Base-by-base conservation (phyloP, 2,888 invertebrate genomes). In the Trichogramma dendrolimi region DNA sequence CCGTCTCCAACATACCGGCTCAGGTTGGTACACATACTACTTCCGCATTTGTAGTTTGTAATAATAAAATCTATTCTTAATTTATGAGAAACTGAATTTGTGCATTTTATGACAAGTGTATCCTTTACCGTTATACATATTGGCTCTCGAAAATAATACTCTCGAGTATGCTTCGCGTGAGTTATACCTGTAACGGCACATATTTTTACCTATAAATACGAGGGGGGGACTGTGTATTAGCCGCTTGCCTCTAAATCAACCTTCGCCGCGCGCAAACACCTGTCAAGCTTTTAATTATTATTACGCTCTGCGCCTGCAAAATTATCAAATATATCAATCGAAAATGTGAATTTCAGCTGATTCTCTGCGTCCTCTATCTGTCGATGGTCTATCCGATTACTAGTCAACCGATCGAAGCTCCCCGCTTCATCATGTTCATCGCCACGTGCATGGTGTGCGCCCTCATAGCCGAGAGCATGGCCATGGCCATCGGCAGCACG, bases 391-490 rank as follows among this genome's bases (percentile, higher is more conserved):
- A 92, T 72, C 75, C 87, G 0, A 81, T 92, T 71, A 90, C 90
- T 1, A 85, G 86, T 64, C 92, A 92, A 73, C 92, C 92, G 0
- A 74, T 91, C 73, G 92, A 92, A 73, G 65, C 84, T 0, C 78
- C 82, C 7, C 82, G 92, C 70, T 83, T 87, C 55, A 63, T 81
- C 0, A 88, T 88, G 85, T 89, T 92, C 71, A 86, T 87, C 50
- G 75, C 83, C 0, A 85, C 89, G 10, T 88, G 91, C 62, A 81
- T 91, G 51, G 70, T 92, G 65, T 87, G 90, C 8, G 86, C 87
- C 2, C 80, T 92, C 41, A 88, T 90, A 61, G 90, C 92, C 0
- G 92, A 92, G 75, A 89, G 90, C 62, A 84, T 92, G 79, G 92
- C 88, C 1, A 82, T 90, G 27, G 82, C 89, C 5, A 86, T 92